Conservation (phyloP, 2,888 invertebrate genomes). For the Omphaloscelis lunosa region DNA sequence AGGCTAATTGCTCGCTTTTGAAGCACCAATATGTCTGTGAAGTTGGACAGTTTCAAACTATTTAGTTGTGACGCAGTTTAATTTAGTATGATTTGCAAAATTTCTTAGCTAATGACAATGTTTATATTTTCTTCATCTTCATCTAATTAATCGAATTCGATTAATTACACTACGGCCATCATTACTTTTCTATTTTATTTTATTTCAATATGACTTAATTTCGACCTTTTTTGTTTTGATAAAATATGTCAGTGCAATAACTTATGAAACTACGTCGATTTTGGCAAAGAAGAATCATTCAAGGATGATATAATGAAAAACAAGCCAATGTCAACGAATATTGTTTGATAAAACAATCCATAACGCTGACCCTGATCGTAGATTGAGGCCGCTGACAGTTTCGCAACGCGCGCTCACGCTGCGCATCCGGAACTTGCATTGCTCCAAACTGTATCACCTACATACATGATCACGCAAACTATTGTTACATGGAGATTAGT, state of each 20-base stretch:
- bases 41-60: constrained; percentile 14
- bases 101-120: neutral
- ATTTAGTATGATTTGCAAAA: constrained; percentile 10
- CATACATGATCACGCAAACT: constrained; percentile 62
- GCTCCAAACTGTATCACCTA: constrained; percentile 66
- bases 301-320: constrained; percentile 28
- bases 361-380: constrained; percentile 69
- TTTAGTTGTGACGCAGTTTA: constrained; percentile 1
- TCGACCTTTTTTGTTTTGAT: neutral
- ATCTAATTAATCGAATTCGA: constrained; percentile 1
- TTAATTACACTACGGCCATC: neutral
- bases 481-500: constrained; percentile 52
- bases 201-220: neutral
- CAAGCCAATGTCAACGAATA: constrained; percentile 63
- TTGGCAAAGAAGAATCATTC: constrained; percentile 13
- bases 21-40: constrained; percentile 51
- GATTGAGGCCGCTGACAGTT: constrained; percentile 65
- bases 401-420: constrained; percentile 62
- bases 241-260: neutral
- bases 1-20: constrained; percentile 68
- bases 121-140: neutral
- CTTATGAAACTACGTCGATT: neutral
- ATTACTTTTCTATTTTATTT: neutral
- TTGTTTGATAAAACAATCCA: constrained; percentile 61
- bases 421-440: constrained; percentile 67